These are phyloP conservation scores for Oryzias curvinotus DNA, from an alignment of 2,113 vertebrate species.

Conservation along the genomic window DNA sequence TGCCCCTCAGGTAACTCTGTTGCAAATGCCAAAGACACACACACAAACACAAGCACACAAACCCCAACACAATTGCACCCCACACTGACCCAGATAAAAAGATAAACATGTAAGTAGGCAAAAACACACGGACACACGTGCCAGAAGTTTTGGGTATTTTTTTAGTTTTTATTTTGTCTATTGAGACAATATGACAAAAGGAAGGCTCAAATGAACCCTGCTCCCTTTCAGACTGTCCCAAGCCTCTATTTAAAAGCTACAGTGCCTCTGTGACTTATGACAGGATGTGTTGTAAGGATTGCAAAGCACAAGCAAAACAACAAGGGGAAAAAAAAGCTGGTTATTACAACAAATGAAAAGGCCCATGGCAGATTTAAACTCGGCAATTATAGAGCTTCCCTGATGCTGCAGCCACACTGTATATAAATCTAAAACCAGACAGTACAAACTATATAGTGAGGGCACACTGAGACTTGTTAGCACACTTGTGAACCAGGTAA, in stretches of 20 bases:
- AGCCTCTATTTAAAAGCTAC: constrained; percentile 40
- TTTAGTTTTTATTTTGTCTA: constrained; percentile 4
- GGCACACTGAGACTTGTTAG: neutral
- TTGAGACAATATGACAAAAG: constrained; percentile 15
- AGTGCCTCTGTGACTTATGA: constrained; percentile 38
- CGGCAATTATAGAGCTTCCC: constrained; percentile 36
- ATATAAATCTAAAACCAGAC: constrained; percentile 17
- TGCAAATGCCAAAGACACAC: constrained; percentile 45
- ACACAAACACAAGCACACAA: constrained; percentile 10
- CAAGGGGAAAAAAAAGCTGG: constrained; percentile 28
- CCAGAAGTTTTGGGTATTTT: neutral
- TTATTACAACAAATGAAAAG: constrained; percentile 53
- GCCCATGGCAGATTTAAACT: constrained; percentile 47
- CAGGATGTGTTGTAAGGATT: constrained; percentile 19
- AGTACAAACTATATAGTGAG: neutral
- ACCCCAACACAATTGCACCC: constrained; percentile 5
- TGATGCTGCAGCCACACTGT: constrained; percentile 23
- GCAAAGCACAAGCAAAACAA: constrained; percentile 16
- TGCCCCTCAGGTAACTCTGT: constrained; percentile 27
- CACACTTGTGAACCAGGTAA: neutral
- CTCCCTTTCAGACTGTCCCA: constrained; percentile 20
- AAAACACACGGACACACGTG: too few relatives aligned
- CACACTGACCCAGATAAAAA: constrained; percentile 11
- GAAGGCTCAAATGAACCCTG: constrained; percentile 3
- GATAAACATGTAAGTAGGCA: neutral